Evolutionary conservation across 2,797 vertebrate genomes (phyloP).

Genomic region (Gambusia yucatana): DNA sequence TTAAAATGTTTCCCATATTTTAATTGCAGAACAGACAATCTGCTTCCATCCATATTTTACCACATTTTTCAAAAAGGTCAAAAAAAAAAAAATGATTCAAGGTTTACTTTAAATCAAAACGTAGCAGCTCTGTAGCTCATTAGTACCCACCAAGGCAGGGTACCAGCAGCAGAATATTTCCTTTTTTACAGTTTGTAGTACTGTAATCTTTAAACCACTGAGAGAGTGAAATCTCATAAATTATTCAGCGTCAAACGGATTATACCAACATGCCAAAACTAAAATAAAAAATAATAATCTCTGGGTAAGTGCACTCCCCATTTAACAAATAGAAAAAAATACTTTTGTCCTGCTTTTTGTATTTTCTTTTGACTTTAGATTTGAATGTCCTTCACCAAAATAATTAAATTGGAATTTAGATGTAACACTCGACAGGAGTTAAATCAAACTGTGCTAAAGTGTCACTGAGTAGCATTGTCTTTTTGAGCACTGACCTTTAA

Average conservation of each 20-base stretch:
- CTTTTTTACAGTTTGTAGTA: neutral
- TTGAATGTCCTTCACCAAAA: neutral
- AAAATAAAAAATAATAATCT: neutral
- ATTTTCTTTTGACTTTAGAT: neutral
- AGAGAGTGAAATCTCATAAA: neutral
- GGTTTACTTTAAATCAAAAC: neutral
- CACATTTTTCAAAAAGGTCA: neutral
- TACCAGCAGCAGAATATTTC: neutral
- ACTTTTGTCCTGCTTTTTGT: neutral
- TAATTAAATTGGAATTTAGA: neutral
- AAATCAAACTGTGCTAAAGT: slow-evolving; percentile 3
- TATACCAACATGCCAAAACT: neutral
- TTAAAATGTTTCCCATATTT: neutral
- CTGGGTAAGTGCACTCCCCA: neutral
- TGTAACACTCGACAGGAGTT: neutral
- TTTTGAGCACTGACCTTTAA: neutral
- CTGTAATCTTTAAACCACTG: neutral
- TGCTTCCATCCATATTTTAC: neutral
- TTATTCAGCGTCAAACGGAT: neutral
- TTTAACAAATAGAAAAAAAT: neutral
- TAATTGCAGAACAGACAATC: neutral
- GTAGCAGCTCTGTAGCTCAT: neutral
- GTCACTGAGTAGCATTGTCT: slow-evolving; percentile 2
- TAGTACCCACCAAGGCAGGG: neutral
- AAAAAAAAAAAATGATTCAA: neutral